Evolutionary conservation across 1,140 invertebrate species (phyloP).

Genomic region (Hyphantria cunea): DNA sequence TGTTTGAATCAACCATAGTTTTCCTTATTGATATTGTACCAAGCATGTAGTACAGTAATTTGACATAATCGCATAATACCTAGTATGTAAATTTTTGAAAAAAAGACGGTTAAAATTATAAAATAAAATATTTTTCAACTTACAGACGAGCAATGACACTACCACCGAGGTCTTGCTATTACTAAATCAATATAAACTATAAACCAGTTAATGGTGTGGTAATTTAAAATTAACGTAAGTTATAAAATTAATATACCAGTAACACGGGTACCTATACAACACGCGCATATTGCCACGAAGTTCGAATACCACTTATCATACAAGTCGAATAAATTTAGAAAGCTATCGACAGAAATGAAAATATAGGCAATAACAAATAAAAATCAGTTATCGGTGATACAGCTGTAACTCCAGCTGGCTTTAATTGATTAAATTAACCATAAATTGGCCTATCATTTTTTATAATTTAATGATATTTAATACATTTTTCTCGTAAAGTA

Average conservation of each 20-base stretch:
- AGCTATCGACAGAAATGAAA: constrained; percentile 40
- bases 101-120: too few species aligned
- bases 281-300: constrained; percentile 33
- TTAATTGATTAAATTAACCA: constrained; percentile 25
- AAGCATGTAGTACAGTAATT: constrained; percentile 1
- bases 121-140: too few species aligned
- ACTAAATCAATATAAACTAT: constrained; percentile 32
- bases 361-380: constrained; percentile 24
- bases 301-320: constrained; percentile 37
- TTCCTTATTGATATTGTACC: constrained; percentile 20
- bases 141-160: too few species aligned
- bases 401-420: constrained; percentile 12
- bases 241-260: constrained; percentile 42
- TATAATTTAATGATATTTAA: constrained; percentile 5
- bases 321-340: constrained; percentile 44
- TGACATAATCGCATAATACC: background rate
- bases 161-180: constrained; percentile 6
- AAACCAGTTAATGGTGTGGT: constrained; percentile 52
- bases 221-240: constrained; percentile 28
- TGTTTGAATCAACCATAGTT: constrained; percentile 27
- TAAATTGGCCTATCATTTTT: constrained; percentile 20
- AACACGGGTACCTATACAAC: constrained; percentile 25
- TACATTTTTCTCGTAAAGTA: constrained; percentile 8
- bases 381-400: constrained; percentile 15
- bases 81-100: too few species aligned